phyloP scores from a whole-genome alignment of 2,113 vertebrate species.

The Trematomus loennbergii region DNA sequence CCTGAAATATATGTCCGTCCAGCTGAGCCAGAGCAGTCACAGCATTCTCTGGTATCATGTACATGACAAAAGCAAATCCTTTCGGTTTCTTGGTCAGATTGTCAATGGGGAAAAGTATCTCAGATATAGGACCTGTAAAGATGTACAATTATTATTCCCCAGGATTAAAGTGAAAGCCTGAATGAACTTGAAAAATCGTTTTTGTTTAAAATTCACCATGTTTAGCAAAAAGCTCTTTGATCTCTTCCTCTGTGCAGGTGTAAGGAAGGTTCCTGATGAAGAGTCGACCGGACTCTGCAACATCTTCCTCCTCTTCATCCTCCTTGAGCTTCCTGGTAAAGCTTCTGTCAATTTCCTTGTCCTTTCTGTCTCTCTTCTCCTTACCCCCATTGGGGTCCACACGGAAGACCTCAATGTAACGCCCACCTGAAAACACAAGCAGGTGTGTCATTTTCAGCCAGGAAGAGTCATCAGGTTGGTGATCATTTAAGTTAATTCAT shows the following conservation, averaged over 20 bases:
- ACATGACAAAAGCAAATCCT: conserved; percentile 95
- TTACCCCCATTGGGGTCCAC: conserved; percentile 56
- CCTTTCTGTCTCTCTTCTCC: conserved; percentile 60
- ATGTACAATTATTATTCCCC: not conserved
- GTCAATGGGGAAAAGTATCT: conserved; percentile 93
- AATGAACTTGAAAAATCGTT: not conserved
- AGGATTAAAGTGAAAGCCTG: not conserved
- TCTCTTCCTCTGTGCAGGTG: conserved; percentile 92
- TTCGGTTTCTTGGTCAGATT: conserved; percentile 94
- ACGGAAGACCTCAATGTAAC: conserved; percentile 90
- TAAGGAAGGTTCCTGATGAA: conserved; percentile 96
- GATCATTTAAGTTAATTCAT: not conserved
- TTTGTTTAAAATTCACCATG: conserved; percentile 80
- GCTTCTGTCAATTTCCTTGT: conserved; percentile 70
- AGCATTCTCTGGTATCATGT: conserved; percentile 94
- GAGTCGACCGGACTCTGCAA: conserved; percentile 93
- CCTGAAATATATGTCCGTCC: conserved; percentile 97
- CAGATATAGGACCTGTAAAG: conserved; percentile 89
- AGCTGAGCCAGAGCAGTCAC: conserved; percentile 89
- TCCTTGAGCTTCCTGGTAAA: conserved; percentile 86
- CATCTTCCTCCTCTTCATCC: conserved; percentile 93
- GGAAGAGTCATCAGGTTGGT: not conserved
- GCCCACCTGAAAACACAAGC: conserved; percentile 83
- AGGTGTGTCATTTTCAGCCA: not conserved
- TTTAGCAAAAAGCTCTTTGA: conserved; percentile 89